A percentile compares a stretch with the other conserved stretches of the same genome.
Conservation (phyloP, 1,140 invertebrate genomes). For the Aphelenchoides fujianensis region DNA sequence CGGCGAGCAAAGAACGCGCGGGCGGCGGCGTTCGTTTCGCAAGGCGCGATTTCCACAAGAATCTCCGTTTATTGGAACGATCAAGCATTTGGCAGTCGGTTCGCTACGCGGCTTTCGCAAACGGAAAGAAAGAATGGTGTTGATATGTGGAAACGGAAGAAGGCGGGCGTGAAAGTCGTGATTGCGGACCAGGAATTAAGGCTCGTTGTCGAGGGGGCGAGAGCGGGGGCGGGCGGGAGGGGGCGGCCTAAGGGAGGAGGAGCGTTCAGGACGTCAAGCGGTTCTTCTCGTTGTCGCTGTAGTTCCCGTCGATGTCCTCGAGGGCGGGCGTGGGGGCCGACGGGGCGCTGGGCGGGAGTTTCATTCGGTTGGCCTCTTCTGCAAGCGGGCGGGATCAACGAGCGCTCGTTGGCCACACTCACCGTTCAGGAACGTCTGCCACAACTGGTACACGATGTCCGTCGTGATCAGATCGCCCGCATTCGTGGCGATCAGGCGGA, state of each 20-base stretch:
- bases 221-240: too few relatives aligned
- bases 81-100: background rate
- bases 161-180: background rate
- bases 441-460: constrained; percentile 54
- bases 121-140: background rate
- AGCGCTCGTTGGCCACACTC: constrained; percentile 17
- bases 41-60: background rate
- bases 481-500: constrained; percentile 57
- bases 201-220: background rate
- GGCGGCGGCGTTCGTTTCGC: background rate
- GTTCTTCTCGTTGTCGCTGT: background rate
- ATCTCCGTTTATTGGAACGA: background rate
- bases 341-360: background rate
- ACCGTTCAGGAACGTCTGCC: constrained; percentile 49
- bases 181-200: background rate
- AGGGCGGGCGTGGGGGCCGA: background rate
- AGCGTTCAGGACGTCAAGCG: constrained; percentile 1
- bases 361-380: background rate
- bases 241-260: background rate
- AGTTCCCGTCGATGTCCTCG: constrained; percentile 3
- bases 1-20: background rate
- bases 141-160: background rate
- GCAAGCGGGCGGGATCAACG: background rate
- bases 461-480: constrained; percentile 60
- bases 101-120: background rate